phyloP scores from a whole-genome alignment of 2,888 invertebrate genomes.

The Syritta pipiens region DNA sequence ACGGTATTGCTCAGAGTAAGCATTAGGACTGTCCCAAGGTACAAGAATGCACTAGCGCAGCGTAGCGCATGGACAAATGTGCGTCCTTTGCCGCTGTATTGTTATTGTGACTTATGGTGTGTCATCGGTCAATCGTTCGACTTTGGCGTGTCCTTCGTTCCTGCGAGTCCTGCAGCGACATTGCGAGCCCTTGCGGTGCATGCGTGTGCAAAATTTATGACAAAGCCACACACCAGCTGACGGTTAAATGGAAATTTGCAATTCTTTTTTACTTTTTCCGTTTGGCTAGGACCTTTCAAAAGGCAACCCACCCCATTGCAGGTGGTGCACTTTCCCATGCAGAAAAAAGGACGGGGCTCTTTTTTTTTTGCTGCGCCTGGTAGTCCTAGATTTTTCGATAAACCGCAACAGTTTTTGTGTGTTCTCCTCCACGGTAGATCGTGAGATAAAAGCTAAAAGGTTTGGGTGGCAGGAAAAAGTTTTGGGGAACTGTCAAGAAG shows the following conservation, averaged over 20 bases:
- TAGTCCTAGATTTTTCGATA: conserved; percentile 61
- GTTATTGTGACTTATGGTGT: conserved; percentile 61
- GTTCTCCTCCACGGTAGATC: conserved; percentile 3
- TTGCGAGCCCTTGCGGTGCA: conserved; percentile 46
- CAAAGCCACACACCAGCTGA: conserved; percentile 58
- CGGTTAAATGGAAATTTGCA: conserved; percentile 60
- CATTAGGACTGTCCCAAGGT: conserved; percentile 4
- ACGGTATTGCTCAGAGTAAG: conserved; percentile 1
- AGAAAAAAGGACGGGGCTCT: conserved; percentile 4
- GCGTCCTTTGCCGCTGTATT: background rate
- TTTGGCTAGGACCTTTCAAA: too few relatives aligned
- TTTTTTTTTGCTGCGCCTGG: conserved; percentile 14
- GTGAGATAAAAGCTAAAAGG: conserved; percentile 11
- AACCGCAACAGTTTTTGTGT: conserved; percentile 43
- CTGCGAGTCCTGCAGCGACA: background rate
- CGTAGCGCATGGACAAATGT: conserved; percentile 10
- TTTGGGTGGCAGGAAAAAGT: background rate
- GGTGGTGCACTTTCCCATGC: background rate
- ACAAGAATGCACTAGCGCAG: conserved; percentile 19
- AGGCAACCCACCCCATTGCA: too few relatives aligned
- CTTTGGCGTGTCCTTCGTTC: conserved; percentile 25
- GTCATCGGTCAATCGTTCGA: conserved; percentile 59
- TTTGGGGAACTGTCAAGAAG: background rate
- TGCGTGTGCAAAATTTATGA: conserved; percentile 67
- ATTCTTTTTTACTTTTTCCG: conserved; percentile 10